Evolutionary conservation across 2,888 invertebrate species (phyloP).

Genomic region (Sturmia bella): DNA sequence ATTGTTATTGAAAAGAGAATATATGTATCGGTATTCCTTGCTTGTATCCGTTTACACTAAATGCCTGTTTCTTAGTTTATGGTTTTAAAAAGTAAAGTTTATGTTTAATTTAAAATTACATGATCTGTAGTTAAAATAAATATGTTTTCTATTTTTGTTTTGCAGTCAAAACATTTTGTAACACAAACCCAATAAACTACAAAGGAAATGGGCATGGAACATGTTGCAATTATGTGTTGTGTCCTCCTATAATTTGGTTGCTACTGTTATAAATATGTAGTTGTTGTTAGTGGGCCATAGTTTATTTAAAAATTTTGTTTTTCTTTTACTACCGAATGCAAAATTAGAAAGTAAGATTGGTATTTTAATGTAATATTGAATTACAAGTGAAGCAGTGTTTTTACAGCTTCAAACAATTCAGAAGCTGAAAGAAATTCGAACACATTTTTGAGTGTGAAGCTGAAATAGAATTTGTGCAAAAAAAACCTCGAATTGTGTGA

Average conservation of each 20-base stretch:
- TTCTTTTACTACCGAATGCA: background rate
- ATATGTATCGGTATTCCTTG: conserved; percentile 1
- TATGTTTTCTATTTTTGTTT: background rate
- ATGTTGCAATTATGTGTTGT: conserved; percentile 13
- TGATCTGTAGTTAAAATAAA: conserved; percentile 40
- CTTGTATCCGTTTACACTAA: conserved; percentile 30
- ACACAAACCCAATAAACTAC: conserved; percentile 56
- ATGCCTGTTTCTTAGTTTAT: conserved; percentile 13
- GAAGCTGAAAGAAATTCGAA: no score
- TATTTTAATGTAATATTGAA: no score
- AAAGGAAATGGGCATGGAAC: conserved; percentile 30
- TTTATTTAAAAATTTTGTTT: background rate
- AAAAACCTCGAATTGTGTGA: no score
- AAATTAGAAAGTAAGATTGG: no score
- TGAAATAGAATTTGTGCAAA: no score
- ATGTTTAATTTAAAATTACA: conserved; percentile 60
- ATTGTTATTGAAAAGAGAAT: background rate
- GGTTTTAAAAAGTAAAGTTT: conserved; percentile 40
- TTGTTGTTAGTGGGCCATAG: background rate
- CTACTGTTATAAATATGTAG: background rate
- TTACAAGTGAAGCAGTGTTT: no score
- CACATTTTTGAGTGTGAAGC: no score
- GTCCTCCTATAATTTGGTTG: background rate
- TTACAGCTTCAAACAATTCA: no score
- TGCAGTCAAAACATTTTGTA: conserved; percentile 30